A percentile compares a stretch with the other conserved stretches of the same genome.
These are phyloP conservation scores for Drosophila pruinosa DNA, from an alignment of 1,140 invertebrate genomes.

Conservation along the genomic window DNA sequence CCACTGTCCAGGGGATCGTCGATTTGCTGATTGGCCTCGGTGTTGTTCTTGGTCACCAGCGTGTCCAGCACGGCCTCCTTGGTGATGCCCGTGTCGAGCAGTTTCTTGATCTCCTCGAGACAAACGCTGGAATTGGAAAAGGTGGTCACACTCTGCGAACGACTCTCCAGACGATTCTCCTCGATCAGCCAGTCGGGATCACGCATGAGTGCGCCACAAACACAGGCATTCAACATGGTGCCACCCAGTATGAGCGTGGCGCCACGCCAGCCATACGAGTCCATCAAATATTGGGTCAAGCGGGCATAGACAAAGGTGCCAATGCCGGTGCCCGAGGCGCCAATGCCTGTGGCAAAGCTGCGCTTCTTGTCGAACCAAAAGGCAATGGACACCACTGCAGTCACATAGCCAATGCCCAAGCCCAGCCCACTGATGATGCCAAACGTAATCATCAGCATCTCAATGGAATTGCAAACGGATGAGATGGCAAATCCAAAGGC, in stretches of 20 bases:
- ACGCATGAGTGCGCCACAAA: conserved; percentile 94
- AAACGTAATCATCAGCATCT: conserved; percentile 92
- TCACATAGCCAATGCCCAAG: conserved; percentile 93
- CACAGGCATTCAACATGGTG: conserved; percentile 93
- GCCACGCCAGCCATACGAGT: conserved; percentile 93
- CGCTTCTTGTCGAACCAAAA: conserved; percentile 98
- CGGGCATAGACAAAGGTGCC: conserved; percentile 89
- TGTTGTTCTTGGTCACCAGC: conserved; percentile 84
- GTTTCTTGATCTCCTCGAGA: conserved; percentile 86
- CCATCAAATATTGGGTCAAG: conserved; percentile 91
- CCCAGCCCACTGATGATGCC: conserved; percentile 93
- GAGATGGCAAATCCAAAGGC: conserved; percentile 92
- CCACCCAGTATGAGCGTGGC: conserved; percentile 92
- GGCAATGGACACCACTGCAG: conserved; percentile 95
- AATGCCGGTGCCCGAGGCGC: conserved; percentile 94
- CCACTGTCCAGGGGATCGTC: conserved; percentile 62
- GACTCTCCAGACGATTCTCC: conserved; percentile 84
- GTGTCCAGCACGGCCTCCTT: conserved; percentile 87
- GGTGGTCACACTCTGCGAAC: conserved; percentile 81
- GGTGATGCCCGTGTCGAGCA: conserved; percentile 86
- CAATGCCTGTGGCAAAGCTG: conserved; percentile 93
- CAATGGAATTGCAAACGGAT: conserved; percentile 88
- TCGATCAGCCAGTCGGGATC: conserved; percentile 91
- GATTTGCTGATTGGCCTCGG: conserved; percentile 82
- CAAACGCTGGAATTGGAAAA: conserved; percentile 82